A percentile compares a stretch with the other conserved stretches of the same genome.
Evolutionary conservation across 2,113 vertebrate species (phyloP).

Genomic region (Antechinus stuartii): DNA sequence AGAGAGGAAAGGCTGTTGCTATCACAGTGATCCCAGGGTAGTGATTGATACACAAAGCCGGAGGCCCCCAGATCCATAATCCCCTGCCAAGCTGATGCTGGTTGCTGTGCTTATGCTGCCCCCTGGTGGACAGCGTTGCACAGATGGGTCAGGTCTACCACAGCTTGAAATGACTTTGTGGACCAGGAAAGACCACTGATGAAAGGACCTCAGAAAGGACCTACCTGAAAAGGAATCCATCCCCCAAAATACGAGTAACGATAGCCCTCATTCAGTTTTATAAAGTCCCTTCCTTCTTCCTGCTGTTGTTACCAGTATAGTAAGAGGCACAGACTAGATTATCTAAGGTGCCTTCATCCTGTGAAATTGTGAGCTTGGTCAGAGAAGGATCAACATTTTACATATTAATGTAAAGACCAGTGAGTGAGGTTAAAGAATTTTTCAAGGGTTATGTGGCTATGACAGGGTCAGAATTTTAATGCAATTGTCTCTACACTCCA

Average conservation of each 20-base stretch:
- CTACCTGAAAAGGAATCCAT: background rate
- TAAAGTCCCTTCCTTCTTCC: background rate
- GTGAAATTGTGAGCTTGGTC: background rate
- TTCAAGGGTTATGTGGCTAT: background rate
- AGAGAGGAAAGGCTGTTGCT: background rate
- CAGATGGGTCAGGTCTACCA: background rate
- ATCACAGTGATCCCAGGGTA: background rate
- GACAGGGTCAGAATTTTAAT: background rate
- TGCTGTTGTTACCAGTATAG: background rate
- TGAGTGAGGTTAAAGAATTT: background rate
- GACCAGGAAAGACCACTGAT: background rate
- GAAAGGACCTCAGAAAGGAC: background rate
- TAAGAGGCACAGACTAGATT: background rate
- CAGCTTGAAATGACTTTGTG: background rate
- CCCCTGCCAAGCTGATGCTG: background rate
- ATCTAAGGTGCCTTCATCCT: background rate
- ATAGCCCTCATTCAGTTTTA: background rate
- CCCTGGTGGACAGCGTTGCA: conserved; percentile 42
- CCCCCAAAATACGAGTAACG: background rate
- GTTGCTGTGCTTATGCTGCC: conserved; percentile 25
- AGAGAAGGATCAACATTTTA: background rate
- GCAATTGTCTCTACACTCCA: background rate
- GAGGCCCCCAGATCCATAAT: background rate
- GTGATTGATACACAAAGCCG: background rate
- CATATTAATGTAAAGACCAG: background rate